Percentiles rank a stretch among this genome's conserved stretches.
Evolutionary conservation across 2,797 vertebrate genomes (phyloP).

Genomic region (Caiman crocodilus): DNA sequence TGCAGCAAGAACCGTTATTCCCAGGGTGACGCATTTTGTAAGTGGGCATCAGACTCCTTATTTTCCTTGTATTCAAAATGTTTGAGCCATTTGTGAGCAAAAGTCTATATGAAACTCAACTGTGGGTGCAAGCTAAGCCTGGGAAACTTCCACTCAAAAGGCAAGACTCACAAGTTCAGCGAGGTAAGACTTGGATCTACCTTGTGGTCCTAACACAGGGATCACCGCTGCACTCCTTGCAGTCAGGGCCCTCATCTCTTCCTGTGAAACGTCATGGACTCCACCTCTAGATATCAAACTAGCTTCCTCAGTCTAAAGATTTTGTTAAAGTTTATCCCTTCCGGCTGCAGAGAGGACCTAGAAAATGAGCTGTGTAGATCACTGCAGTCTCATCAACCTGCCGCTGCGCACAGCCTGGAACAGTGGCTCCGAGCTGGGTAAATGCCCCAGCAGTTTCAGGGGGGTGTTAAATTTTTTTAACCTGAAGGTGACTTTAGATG

Average conservation of each 20-base stretch:
- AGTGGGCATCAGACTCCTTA: background rate
- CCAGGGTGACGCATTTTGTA: conserved; percentile 2
- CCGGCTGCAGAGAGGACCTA: background rate
- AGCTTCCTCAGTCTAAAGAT: background rate
- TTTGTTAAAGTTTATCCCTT: background rate
- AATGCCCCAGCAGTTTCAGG: background rate
- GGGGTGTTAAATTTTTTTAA: background rate
- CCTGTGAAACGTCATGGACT: background rate
- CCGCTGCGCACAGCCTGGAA: background rate
- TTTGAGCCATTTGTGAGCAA: background rate
- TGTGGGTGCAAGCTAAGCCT: background rate
- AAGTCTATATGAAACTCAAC: background rate
- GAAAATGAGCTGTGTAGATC: fast-evolving
- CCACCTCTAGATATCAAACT: background rate
- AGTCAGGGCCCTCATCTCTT: background rate
- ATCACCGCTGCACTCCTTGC: background rate
- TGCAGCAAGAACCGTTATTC: conserved; percentile 7
- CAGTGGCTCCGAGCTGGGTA: background rate
- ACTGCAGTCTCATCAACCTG: fast-evolving
- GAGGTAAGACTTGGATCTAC: background rate
- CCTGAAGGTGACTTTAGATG: background rate
- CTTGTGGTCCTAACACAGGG: background rate
- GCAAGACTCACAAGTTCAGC: background rate
- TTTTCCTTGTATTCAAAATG: background rate
- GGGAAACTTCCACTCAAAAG: background rate